These are phyloP conservation scores for Parascotia fuliginaria DNA, from an alignment of 2,888 invertebrate species.

Conservation along the genomic window DNA sequence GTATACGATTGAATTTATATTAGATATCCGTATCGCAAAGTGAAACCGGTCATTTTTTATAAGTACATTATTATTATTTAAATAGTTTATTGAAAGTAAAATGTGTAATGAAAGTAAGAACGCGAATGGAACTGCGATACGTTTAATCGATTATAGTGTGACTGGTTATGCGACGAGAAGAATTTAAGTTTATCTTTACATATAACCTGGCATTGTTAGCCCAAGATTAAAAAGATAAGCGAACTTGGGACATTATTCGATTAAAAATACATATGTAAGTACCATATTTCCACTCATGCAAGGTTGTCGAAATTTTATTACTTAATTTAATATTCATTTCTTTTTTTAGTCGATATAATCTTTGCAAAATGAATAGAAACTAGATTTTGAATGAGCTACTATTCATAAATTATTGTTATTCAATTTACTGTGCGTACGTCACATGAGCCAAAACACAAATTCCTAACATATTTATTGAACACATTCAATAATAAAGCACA, in stretches of 20 bases:
- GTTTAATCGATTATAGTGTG: conserved; percentile 36
- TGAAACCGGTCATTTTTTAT: conserved; percentile 9
- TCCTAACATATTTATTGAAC: no score
- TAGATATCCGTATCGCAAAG: conserved; percentile 31
- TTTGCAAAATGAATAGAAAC: no score
- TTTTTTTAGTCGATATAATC: no score
- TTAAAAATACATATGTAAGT: no score
- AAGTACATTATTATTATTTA: conserved; percentile 16
- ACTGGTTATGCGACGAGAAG: conserved; percentile 17
- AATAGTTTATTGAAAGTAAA: conserved; percentile 32
- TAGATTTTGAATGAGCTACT: no score
- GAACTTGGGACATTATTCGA: not conserved
- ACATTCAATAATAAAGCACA: no score
- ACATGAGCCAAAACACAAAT: no score
- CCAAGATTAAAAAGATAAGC: not conserved
- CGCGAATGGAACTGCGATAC: conserved; percentile 8
- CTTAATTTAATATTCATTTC: no score
- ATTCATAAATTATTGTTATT: no score
- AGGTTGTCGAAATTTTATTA: no score
- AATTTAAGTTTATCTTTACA: conserved; percentile 23
- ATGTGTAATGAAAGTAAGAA: conserved; percentile 38
- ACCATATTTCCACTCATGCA: no score
- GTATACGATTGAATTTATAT: conserved; percentile 35
- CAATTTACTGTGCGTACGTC: no score
- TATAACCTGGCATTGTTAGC: conserved; percentile 26